phyloP scores from a whole-genome alignment of 1,140 invertebrate species.

The Caenorhabditis elegans region DNA sequence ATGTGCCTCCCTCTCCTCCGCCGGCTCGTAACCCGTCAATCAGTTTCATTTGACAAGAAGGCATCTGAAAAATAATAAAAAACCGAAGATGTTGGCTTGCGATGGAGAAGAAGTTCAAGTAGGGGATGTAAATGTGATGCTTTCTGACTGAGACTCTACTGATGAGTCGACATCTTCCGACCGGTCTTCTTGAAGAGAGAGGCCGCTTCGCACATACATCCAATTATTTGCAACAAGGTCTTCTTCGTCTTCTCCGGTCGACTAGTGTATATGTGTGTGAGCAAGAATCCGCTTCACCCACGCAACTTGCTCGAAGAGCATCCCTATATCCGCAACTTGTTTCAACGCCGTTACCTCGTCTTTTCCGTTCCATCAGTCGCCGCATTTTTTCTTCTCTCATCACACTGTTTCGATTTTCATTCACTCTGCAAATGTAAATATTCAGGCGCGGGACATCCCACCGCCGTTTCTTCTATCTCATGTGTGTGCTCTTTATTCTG shows the following conservation, averaged over 20 bases:
- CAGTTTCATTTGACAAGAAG: slow-evolving; percentile 25
- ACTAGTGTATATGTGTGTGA: not conserved
- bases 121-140: slow-evolving; percentile 21
- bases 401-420: not conserved
- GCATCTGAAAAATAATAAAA: slow-evolving; percentile 17
- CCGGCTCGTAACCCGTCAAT: slow-evolving; percentile 32
- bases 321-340: not conserved
- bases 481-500: slow-evolving; percentile 26
- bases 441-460: slow-evolving; percentile 23
- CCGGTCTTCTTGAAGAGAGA: not conserved
- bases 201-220: not conserved
- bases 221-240: slow-evolving; percentile 17
- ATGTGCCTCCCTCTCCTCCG: not conserved
- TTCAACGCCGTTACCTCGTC: not conserved
- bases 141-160: not conserved
- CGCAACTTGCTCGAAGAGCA: slow-evolving; percentile 12
- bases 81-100: not conserved
- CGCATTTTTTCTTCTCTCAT: not conserved
- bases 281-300: not conserved
- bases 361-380: not conserved
- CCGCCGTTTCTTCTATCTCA: not conserved
- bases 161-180: slow-evolving; percentile 20
- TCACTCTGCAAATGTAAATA: slow-evolving; percentile 28
- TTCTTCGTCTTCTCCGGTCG: not conserved
- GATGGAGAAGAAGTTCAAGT: slow-evolving; percentile 17